These are phyloP conservation scores for Helleia helle DNA, from an alignment of 2,888 invertebrate genomes.

Conservation along the genomic window DNA sequence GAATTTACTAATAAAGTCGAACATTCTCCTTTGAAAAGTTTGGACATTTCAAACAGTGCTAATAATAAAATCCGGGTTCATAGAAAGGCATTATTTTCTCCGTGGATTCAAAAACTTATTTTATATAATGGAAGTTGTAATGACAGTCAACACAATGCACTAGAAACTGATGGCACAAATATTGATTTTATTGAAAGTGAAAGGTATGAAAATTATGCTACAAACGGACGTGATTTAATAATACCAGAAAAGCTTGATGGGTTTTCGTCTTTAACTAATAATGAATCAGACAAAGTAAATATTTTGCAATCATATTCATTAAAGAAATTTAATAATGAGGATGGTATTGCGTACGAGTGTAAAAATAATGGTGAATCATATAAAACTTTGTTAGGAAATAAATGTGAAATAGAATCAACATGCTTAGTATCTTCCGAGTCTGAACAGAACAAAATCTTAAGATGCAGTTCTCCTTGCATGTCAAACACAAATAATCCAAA, in stretches of 20 bases:
- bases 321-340: neutral
- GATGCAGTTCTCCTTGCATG: neutral
- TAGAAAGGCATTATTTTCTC: constrained; percentile 45
- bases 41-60: no score
- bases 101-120: constrained; percentile 49
- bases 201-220: no score
- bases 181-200: no score
- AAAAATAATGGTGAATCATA: neutral
- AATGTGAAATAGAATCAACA: neutral
- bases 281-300: no score
- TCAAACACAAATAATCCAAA: neutral
- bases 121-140: constrained; percentile 29
- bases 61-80: no score
- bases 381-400: neutral
- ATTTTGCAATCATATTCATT: no score
- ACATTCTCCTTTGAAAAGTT: no score
- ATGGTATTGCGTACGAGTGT: neutral
- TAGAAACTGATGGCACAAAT: constrained; percentile 17
- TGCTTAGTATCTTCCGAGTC: neutral
- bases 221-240: neutral
- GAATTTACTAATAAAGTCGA: no score
- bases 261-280: no score
- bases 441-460: neutral
- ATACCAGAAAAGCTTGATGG: neutral
- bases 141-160: no score